Percentiles rank a stretch among this genome's conserved stretches.
These are phyloP conservation scores for Daboia siamensis DNA, from an alignment of 2,113 vertebrate species.

Conservation along the genomic window DNA sequence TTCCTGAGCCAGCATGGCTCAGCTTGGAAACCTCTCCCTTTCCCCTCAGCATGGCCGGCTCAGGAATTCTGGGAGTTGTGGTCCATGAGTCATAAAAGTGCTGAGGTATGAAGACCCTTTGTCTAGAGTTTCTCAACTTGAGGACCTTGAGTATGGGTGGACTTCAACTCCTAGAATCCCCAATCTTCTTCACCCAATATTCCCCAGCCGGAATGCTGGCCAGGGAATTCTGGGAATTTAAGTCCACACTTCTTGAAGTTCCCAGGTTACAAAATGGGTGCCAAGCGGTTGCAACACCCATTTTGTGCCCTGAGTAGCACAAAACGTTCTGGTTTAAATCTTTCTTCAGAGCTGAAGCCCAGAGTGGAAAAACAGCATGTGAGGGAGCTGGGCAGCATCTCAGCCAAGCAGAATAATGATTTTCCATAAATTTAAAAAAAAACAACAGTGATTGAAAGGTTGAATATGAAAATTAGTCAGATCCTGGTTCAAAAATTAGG, in stretches of 20 bases:
- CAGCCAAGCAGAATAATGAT: neutral
- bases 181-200: neutral
- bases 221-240: neutral
- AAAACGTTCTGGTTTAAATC: neutral
- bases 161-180: neutral
- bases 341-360: neutral
- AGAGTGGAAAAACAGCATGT: neutral
- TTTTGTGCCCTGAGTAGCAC: neutral
- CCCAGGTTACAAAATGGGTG: neutral
- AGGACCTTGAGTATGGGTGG: neutral
- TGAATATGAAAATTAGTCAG: neutral
- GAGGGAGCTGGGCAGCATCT: neutral
- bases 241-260: neutral
- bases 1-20: too few species aligned
- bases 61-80: too few species aligned
- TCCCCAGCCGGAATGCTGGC: neutral
- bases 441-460: neutral
- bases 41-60: too few species aligned
- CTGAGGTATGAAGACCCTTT: too few species aligned
- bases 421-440: neutral
- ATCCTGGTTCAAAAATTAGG: neutral
- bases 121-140: too few species aligned
- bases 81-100: too few species aligned
- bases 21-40: too few species aligned
- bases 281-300: neutral